Conservation (phyloP, 2,888 invertebrate species). For the Xestia rhomboidea region DNA sequence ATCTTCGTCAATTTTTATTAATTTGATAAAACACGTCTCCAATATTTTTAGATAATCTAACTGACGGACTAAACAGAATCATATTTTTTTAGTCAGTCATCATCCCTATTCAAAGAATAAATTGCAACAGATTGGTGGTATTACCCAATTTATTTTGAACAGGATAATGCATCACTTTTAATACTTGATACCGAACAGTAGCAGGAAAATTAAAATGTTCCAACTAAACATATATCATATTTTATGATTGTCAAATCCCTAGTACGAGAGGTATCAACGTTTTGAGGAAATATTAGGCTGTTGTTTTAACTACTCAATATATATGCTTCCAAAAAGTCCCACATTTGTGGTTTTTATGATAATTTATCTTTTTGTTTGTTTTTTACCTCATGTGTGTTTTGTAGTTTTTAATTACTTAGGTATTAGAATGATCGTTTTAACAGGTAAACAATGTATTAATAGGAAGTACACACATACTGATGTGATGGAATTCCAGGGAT, state of each 20-base stretch:
- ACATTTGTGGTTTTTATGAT: background rate
- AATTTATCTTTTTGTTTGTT: background rate
- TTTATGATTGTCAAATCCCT: background rate
- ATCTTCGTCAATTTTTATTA: too few relatives aligned
- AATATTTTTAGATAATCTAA: too few relatives aligned
- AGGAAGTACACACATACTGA: background rate
- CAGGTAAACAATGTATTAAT: background rate
- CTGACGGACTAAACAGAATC: too few relatives aligned
- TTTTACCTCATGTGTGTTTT: slow-evolving; percentile 6
- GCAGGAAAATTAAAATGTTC: background rate
- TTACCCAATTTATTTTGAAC: background rate
- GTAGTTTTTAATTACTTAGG: background rate
- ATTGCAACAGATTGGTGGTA: background rate
- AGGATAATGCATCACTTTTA: background rate
- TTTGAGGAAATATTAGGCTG: background rate
- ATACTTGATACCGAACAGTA: background rate
- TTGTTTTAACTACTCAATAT: background rate
- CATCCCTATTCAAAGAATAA: background rate
- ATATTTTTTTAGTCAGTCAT: too few relatives aligned
- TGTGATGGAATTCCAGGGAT: background rate
- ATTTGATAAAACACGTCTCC: too few relatives aligned
- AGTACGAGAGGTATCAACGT: background rate
- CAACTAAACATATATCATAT: slow-evolving; percentile 16
- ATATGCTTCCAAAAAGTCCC: background rate
- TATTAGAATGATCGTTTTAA: background rate